A percentile compares a stretch with the other conserved stretches of the same genome.
Evolutionary conservation across 2,888 invertebrate genomes (phyloP).

Genomic region (Ophraella communa): DNA sequence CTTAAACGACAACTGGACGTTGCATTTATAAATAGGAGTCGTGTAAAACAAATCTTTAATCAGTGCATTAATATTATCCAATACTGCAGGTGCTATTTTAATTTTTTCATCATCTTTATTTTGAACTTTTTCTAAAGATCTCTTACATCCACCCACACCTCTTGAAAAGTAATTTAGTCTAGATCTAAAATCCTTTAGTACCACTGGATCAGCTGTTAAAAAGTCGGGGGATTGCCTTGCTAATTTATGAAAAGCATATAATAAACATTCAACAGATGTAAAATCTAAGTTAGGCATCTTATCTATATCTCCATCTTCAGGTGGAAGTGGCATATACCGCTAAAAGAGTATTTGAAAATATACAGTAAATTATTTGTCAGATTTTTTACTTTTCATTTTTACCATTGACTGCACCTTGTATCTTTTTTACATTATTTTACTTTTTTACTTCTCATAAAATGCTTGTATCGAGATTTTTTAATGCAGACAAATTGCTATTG

Average conservation of each 20-base stretch:
- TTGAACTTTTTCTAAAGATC: constrained; percentile 45
- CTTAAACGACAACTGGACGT: constrained; percentile 79
- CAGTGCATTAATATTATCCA: constrained; percentile 89
- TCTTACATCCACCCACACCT: constrained; percentile 74
- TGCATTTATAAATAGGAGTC: constrained; percentile 90
- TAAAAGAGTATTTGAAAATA: constrained; percentile 57
- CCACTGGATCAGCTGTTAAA: constrained; percentile 73
- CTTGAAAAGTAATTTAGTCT: constrained; percentile 92
- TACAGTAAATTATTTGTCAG: no score
- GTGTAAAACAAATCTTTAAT: constrained; percentile 94
- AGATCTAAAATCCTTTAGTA: constrained; percentile 84
- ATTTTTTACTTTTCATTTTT: no score
- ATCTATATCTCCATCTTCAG: constrained; percentile 68
- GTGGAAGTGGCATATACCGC: constrained; percentile 90
- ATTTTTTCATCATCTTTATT: constrained; percentile 70
- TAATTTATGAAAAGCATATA: constrained; percentile 78
- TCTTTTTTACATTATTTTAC: no score
- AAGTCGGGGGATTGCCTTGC: constrained; percentile 81
- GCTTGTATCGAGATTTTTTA: no score
- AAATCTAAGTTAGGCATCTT: constrained; percentile 88
- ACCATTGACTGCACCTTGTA: no score
- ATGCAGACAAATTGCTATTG: no score
- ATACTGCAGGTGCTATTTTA: constrained; percentile 85
- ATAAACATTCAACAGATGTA: constrained; percentile 90
- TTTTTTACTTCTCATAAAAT: no score